Conservation (phyloP, 2,888 invertebrate genomes). For the Trissolcus brochymenae region DNA sequence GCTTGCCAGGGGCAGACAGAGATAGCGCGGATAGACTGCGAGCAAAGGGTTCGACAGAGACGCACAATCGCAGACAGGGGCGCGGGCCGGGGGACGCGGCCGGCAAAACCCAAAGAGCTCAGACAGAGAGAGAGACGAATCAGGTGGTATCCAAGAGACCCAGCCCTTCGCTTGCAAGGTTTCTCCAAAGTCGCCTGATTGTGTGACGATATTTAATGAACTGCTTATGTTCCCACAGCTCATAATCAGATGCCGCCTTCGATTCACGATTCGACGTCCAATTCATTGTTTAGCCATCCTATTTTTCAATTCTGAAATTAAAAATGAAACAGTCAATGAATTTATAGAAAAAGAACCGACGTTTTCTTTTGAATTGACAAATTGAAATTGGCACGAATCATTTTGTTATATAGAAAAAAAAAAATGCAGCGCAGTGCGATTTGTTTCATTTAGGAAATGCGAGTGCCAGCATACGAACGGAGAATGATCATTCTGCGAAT, state of each 20-base stretch:
- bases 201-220: slow-evolving; percentile 40
- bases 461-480: no score
- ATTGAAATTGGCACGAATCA: no score
- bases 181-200: slow-evolving; percentile 45
- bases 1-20: slow-evolving; percentile 54
- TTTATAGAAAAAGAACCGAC: no score
- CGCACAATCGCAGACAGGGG: slow-evolving; percentile 42
- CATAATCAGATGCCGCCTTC: background rate
- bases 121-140: slow-evolving; percentile 48
- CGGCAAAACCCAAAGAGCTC: slow-evolving; percentile 34
- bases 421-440: no score
- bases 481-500: no score
- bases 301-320: no score
- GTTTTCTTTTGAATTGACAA: no score
- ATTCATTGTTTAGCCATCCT: no score
- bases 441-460: no score
- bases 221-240: slow-evolving; percentile 6
- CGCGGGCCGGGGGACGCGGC: slow-evolving; percentile 28
- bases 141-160: slow-evolving; percentile 52
- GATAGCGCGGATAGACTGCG: slow-evolving; percentile 52
- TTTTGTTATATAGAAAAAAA: no score
- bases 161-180: slow-evolving; percentile 49
- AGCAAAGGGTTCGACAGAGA: slow-evolving; percentile 42
- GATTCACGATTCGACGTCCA: background rate
- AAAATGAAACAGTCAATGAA: no score